Base-by-base conservation (phyloP, 1,140 invertebrate genomes). In the Aphelinus certus region DNA sequence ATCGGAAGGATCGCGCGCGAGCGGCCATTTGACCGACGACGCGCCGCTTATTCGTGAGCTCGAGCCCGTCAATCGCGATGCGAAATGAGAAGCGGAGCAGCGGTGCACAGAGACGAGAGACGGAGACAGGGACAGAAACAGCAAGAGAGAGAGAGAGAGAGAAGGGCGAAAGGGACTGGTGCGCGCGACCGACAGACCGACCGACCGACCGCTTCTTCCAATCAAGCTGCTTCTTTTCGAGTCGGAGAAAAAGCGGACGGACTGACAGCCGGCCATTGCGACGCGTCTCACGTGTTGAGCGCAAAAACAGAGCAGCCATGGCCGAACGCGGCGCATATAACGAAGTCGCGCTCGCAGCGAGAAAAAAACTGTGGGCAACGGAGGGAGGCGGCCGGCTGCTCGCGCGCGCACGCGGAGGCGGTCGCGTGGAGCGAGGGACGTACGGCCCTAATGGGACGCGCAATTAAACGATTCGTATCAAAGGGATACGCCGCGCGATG, bases 401-500 rank as follows among this genome's bases (percentile, higher is more conserved):
- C 26, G 26, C 26, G 26, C 26, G 26, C 26, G 26, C 26, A 26
- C 26, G 26, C 26, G 26, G 26, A 26, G 2, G 72, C 61, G 74
- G 72, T 56, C 69, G 73, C 71, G 76, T 77, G 75, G 79, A 76
- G 9, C 6, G 48, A 62, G 4, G 51, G 49, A 9, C 9, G 75
- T 76, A 73, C 79, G 81, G 81, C 79, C 85, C 87, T 88, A 88
- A 88, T 88, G 86, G 87, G 86, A 84, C 83, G 86, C 87, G 86
- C 87, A 88, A 88, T 88, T 88, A 88, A 88, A 87, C 79, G 87
- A 88, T 88, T 86, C 82, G 85, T 86, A 87, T 88, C 87, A 88
- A 88, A 88, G 87, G 84, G 83, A 82, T 80, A 85, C 85, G 86
- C 86, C 84, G 56, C 46, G 82, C 80, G 78, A 26, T 57, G 78